Percentiles rank a stretch among this genome's conserved stretches.
Conservation (phyloP, 2,113 vertebrate species). For the Cavia porcellus region DNA sequence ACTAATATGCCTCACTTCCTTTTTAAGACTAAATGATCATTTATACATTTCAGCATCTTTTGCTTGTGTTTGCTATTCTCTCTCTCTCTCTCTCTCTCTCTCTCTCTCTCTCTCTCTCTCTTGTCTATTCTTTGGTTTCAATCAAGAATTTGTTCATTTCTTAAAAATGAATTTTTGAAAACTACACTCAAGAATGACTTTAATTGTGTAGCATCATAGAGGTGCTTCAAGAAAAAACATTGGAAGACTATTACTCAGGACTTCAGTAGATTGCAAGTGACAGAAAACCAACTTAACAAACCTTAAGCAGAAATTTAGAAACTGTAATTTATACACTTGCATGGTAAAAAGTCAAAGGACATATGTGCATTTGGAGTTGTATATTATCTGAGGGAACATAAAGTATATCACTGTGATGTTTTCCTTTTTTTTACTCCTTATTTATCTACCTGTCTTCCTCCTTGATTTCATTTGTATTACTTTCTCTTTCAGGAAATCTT, state of each 20-base stretch:
- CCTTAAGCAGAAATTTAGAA: not conserved
- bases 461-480: not conserved
- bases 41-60: too few species aligned
- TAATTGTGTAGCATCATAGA: not conserved
- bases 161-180: constrained; percentile 1
- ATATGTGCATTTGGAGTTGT: not conserved
- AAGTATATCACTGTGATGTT: not conserved
- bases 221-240: not conserved
- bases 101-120: not conserved
- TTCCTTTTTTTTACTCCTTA: too few species aligned
- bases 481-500: constrained; percentile 9
- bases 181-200: not conserved
- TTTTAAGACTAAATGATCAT: too few species aligned
- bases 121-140: not conserved
- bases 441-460: not conserved
- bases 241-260: not conserved
- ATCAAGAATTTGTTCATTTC: not conserved
- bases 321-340: not conserved
- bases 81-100: not conserved
- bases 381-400: not conserved
- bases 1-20: too few species aligned
- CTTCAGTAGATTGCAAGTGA: not conserved
- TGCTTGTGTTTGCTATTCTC: too few species aligned
- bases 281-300: constrained; percentile 20
- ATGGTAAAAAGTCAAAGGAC: constrained; percentile 6